Evolutionary conservation across 2,113 vertebrate genomes (phyloP).

Genomic region (Eublepharis macularius): DNA sequence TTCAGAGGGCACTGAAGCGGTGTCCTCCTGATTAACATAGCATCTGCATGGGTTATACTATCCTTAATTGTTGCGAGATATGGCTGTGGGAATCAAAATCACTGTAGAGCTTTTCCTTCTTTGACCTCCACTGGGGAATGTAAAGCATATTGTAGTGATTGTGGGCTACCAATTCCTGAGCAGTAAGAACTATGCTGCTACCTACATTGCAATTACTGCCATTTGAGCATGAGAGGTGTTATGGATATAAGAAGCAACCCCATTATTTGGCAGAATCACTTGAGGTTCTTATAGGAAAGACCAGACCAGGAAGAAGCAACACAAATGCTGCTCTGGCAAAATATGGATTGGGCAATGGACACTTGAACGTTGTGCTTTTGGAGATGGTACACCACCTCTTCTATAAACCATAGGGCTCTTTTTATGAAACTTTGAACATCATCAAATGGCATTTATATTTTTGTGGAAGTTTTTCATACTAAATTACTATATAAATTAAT

Average conservation of each 20-base stretch:
- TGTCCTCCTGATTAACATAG: background rate
- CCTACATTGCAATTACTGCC: no score
- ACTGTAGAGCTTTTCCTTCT: background rate
- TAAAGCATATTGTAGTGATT: background rate
- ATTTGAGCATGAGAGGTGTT: background rate
- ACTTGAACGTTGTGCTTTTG: background rate
- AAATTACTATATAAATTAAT: background rate
- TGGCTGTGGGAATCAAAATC: background rate
- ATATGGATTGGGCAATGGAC: background rate
- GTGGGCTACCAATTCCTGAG: no score
- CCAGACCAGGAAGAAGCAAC: background rate
- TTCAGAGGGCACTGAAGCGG: background rate
- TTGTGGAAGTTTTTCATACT: background rate
- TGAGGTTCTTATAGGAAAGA: background rate
- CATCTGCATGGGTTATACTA: background rate
- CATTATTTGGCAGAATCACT: background rate
- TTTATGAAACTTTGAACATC: background rate
- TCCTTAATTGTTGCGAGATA: background rate
- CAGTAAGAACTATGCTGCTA: no score
- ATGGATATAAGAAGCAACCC: background rate
- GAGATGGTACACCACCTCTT: background rate
- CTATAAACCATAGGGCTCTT: background rate
- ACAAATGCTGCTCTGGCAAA: background rate
- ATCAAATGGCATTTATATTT: background rate
- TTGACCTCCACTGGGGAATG: background rate